phyloP scores from a whole-genome alignment of 2,888 invertebrate species.

The Neoaliturus tenellus region DNA sequence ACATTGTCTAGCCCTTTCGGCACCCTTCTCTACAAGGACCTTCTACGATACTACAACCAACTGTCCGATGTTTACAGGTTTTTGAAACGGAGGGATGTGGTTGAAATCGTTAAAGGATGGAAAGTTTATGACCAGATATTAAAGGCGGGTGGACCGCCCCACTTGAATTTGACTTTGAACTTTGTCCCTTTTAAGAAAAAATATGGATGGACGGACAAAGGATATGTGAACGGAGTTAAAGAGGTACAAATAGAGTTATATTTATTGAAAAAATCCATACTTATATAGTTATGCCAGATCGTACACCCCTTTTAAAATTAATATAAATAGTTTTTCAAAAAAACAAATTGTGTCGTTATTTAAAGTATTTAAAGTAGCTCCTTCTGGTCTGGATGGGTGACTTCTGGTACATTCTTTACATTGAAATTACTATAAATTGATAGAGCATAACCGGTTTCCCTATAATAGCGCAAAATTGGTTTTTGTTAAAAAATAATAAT shows the following conservation, averaged over 20 bases:
- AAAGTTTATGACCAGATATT: conserved; percentile 17
- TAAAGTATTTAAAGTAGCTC: too few species aligned
- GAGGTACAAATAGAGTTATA: conserved; percentile 8
- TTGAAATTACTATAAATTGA: too few species aligned
- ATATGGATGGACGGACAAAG: conserved; percentile 31
- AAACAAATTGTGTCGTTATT: too few species aligned
- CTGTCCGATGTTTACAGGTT: conserved; percentile 30
- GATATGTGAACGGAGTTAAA: conserved; percentile 16
- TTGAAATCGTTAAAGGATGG: conserved; percentile 22
- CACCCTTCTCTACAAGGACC: conserved; percentile 18
- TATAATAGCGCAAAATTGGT: too few species aligned
- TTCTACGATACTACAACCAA: conserved; percentile 4
- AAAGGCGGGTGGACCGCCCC: conserved; percentile 12
- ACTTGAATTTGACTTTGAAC: conserved; percentile 19
- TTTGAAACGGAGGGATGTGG: conserved; percentile 4
- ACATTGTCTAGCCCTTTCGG: conserved; percentile 4
- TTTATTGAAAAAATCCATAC: neutral
- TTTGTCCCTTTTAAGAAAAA: conserved; percentile 9
- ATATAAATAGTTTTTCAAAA: too few species aligned
- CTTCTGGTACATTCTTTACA: too few species aligned
- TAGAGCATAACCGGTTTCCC: too few species aligned
- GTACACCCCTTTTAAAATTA: too few species aligned
- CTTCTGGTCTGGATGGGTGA: too few species aligned
- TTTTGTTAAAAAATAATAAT: too few species aligned
- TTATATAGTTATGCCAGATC: too few species aligned